Conservation (phyloP, 2,888 invertebrate genomes). For the Aleiodes testaceus region DNA sequence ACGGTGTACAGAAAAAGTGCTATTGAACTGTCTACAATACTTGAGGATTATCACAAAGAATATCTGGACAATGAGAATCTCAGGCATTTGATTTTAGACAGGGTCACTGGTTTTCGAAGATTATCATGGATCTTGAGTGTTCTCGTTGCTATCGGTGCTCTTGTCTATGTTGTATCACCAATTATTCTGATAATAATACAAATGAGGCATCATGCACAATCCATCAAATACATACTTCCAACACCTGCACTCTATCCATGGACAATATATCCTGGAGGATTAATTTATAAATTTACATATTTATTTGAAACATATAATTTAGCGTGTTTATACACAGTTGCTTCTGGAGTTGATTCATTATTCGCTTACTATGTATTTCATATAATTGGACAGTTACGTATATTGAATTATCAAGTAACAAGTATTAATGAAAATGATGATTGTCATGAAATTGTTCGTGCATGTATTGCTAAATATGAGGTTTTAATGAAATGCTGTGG, state of each 20-base stretch:
- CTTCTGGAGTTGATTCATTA: slow-evolving; percentile 39
- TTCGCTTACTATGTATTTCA: slow-evolving; percentile 49
- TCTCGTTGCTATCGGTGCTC: neutral
- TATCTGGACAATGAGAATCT: neutral
- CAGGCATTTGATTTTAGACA: neutral
- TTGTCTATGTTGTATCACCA: slow-evolving; percentile 37
- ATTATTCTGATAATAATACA: slow-evolving; percentile 36
- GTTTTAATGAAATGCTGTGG: slow-evolving; percentile 41
- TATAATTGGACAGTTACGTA: slow-evolving; percentile 46
- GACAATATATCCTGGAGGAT: slow-evolving; percentile 36
- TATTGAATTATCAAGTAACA: slow-evolving; percentile 38
- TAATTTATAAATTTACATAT: slow-evolving; percentile 40
- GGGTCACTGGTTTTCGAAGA: slow-evolving; percentile 18
- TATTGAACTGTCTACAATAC: slow-evolving; percentile 3
- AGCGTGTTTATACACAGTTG: slow-evolving; percentile 18
- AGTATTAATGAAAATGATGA: slow-evolving; percentile 24
- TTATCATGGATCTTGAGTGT: slow-evolving; percentile 8
- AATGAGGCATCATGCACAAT: slow-evolving; percentile 14
- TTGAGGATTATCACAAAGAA: slow-evolving; percentile 1
- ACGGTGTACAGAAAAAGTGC: neutral
- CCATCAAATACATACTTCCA: slow-evolving; percentile 46
- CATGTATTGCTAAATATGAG: slow-evolving; percentile 41
- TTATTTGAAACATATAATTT: slow-evolving; percentile 40
- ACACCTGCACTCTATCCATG: slow-evolving; percentile 46
- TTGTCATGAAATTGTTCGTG: slow-evolving; percentile 24